Percentiles rank a stretch among this genome's conserved stretches.
These are phyloP conservation scores for Microcebus ravelobensis DNA, from an alignment of 2,113 vertebrate genomes.

Conservation along the genomic window DNA sequence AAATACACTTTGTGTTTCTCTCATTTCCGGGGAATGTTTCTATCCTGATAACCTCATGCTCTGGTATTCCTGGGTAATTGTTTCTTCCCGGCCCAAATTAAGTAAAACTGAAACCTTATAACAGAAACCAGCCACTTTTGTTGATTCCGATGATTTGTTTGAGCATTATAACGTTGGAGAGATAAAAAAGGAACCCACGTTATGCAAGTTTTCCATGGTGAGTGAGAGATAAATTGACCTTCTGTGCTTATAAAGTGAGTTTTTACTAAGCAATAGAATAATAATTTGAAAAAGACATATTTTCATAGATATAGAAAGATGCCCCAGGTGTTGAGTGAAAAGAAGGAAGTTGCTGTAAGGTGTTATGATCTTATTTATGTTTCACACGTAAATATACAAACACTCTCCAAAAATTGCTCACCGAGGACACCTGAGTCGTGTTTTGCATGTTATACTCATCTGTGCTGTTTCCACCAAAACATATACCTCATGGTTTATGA, in stretches of 20 bases:
- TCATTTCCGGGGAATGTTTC: neutral
- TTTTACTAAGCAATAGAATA: neutral
- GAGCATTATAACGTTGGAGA: neutral
- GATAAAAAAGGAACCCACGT: neutral
- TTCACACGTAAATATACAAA: neutral
- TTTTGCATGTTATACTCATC: neutral
- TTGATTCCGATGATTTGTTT: constrained; percentile 14
- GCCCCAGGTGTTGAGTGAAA: neutral
- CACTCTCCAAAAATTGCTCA: neutral
- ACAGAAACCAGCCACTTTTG: neutral
- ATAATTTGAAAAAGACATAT: neutral
- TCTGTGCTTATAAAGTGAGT: neutral
- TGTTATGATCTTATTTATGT: neutral
- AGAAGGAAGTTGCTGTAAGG: neutral
- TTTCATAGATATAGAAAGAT: neutral
- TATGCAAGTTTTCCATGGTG: neutral
- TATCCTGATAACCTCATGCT: neutral
- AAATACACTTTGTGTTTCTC: neutral
- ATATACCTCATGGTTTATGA: neutral
- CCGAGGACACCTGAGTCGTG: neutral
- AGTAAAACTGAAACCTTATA: neutral
- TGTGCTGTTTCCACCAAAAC: neutral
- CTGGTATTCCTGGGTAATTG: neutral
- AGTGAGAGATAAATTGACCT: neutral
- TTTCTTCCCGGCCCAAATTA: neutral